These are phyloP conservation scores for Nycticebus coucang DNA, from an alignment of 2,113 vertebrate species.

Conservation along the genomic window DNA sequence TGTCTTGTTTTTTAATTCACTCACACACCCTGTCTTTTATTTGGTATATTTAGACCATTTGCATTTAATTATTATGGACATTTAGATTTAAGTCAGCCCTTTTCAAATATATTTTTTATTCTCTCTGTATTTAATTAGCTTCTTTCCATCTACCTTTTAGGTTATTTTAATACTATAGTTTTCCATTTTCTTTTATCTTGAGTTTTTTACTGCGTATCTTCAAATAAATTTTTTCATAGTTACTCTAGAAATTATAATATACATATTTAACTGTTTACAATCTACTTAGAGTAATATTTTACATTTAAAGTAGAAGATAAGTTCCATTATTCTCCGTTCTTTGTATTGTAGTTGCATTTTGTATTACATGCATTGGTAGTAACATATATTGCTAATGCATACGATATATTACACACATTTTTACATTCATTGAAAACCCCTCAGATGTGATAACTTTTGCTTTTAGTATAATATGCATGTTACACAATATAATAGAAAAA, in stretches of 20 bases:
- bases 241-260: conserved; percentile 10
- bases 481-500: not conserved
- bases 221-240: not conserved
- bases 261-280: not conserved
- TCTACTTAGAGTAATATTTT: conserved; percentile 33
- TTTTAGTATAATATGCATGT: not conserved
- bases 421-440: not conserved
- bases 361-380: not conserved
- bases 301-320: not conserved
- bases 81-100: not conserved
- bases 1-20: not conserved
- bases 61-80: not conserved
- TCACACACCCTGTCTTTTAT: not conserved
- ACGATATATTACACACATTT: not conserved
- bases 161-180: not conserved
- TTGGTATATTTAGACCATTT: conserved; percentile 28
- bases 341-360: not conserved
- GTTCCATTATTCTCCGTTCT: not conserved
- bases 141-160: not conserved
- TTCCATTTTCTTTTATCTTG: not conserved
- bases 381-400: not conserved
- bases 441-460: not conserved
- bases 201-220: not conserved
- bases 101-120: not conserved
- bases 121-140: not conserved